Base-by-base conservation (phyloP, 1,140 invertebrate species). In the Drosophila varians region DNA sequence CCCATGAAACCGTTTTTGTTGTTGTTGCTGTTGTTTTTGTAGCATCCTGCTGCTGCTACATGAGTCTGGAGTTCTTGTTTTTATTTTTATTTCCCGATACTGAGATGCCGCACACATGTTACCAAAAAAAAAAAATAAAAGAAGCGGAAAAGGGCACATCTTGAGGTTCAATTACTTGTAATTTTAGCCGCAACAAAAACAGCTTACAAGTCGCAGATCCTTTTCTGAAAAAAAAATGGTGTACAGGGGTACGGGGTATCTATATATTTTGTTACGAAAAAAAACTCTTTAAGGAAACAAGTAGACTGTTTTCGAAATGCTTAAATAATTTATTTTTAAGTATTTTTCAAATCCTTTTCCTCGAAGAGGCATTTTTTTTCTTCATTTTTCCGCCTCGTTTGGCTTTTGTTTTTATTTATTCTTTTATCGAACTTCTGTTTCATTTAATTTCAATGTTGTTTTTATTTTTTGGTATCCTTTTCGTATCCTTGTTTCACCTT, bases 81-180 rank as follows among this genome's bases (percentile, higher is more conserved):
- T 49, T 66, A 11, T 38, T 53, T 21, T 21, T n/a, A n/a, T 68
- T 58, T 51, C 80, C 46, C 34, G 34, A 38, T 38, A 60, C 65
- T 74, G 71, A 60, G 74, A 64, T 75, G 71, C 72, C 71, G 72
- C 79, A 84, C 75, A 80, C 77, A 80, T 80, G 77, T 79, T 79
- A 34, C 53, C 45, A 16, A 11, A 43, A 45, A 8, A 46, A n/a
- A n/a, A n/a, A n/a, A n/a, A n/a, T n/a, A n/a, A n/a, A n/a, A n/a
- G n/a, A n/a, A 61, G 45, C 40, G 26, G 40, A 69, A 18, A 23
- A 47, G 43, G 52, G 16, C 51, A 38, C 11, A 62, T 70, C 54
- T 74, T 69, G 61, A 74, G 76, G 76, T 86, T 84, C 80, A 84
- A 86, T 84, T 84, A 84, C 80, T 80, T 86, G 80, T 86, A 84